Evolutionary conservation across 2,888 invertebrate genomes (phyloP).

Genomic region (Idaea dimidiata): DNA sequence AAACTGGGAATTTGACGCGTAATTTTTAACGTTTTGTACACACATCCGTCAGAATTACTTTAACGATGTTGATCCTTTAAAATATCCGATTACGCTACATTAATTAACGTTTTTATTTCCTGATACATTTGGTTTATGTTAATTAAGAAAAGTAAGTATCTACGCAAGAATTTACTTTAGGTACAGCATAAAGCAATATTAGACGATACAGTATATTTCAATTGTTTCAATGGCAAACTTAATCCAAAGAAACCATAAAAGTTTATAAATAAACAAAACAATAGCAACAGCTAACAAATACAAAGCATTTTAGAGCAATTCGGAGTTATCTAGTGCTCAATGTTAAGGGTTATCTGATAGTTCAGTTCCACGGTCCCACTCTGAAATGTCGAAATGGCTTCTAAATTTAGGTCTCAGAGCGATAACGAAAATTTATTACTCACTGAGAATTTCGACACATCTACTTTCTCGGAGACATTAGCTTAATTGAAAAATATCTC

Average conservation of each 20-base stretch:
- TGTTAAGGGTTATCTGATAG: conserved; percentile 16
- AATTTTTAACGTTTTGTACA: conserved; percentile 1
- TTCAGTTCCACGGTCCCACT: conserved; percentile 8
- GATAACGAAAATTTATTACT: conserved; percentile 7
- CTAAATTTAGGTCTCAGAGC: conserved; percentile 2
- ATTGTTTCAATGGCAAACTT: not conserved
- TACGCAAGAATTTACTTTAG: not conserved
- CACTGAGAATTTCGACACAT: conserved; percentile 1
- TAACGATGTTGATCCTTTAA: conserved; percentile 43
- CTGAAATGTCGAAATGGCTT: not conserved
- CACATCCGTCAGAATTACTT: conserved; percentile 12
- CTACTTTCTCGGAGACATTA: not conserved
- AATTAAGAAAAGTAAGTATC: not conserved
- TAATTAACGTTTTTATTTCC: not conserved
- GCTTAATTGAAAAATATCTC: conserved; percentile 1
- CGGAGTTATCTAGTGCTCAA: not conserved
- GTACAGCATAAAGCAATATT: not conserved
- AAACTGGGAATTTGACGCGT: conserved; percentile 6
- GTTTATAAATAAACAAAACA: not conserved
- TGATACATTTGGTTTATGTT: not conserved
- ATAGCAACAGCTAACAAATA: conserved; percentile 4
- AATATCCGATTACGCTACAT: conserved; percentile 53
- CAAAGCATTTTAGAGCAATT: not conserved
- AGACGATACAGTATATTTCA: not conserved
- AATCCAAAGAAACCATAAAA: not conserved